Base-by-base conservation (phyloP, 2,113 vertebrate species). In the Nanger granti region DNA sequence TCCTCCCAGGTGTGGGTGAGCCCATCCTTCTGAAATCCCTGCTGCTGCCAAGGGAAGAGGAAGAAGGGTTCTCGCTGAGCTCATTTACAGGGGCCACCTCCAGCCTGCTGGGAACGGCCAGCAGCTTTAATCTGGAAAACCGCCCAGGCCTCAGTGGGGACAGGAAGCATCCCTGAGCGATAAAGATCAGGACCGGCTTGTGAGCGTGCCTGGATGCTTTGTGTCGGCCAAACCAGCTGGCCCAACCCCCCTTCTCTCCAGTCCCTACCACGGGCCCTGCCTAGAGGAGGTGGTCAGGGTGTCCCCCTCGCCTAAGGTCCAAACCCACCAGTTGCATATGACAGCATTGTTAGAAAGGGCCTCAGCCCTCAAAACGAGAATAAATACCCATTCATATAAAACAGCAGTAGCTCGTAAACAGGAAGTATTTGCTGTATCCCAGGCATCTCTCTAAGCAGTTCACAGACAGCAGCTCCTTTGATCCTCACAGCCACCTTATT, bases 1-100 rank as follows among this genome's bases (percentile, higher is more conserved):
- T 82, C 55, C 52, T 26, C 49, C 91, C 55, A 20, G 66, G 44
- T 15, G 44, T 29, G 14, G 37, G 49, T 7, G 49, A 82, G 29
- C n/a, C 37, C 17, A 7, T 47, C 59, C 37, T 89, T 57, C 76
- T 14, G 85, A 89, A 80, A 66, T 37, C 57, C 3, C 34, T 7
- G 76, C 41, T n/a, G n/a, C 57, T 18, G 13, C 52, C 76, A 6
- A 59, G 8, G 31, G 49, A 83, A 52, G 49, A 34, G 57, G 62
- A 4, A 14, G 60, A 84, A 64, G n/a, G 76, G 60, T 47, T 34
- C 89, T 52, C 1, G 0, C 3, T 9, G 66, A 96, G 97, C 86
- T 97, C 91, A 24, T 64, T 97, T 96, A 97, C 91, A 62, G 37
- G 37, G 89, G 69, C 73, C 89, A 31, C 95, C 73, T 88, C 93